phyloP scores from a whole-genome alignment of 2,113 vertebrate species.

The Holacanthus passer region DNA sequence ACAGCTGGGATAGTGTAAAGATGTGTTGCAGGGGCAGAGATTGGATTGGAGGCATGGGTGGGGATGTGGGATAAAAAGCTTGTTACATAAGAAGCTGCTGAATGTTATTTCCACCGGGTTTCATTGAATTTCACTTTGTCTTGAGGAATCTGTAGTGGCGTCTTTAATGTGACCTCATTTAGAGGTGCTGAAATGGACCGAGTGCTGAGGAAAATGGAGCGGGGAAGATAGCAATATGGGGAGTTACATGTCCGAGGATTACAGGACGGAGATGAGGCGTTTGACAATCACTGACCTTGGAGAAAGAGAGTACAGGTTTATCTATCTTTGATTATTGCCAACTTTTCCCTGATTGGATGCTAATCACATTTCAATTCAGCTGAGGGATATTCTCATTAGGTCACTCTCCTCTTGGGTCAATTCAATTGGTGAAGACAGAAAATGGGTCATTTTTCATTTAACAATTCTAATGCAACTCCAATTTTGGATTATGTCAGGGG shows the following conservation, averaged over 20 bases:
- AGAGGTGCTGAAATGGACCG: slow-evolving; percentile 51
- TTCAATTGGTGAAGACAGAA: slow-evolving; percentile 45
- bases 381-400: slow-evolving; percentile 56
- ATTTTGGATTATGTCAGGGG: slow-evolving; percentile 43
- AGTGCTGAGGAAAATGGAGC: slow-evolving; percentile 45
- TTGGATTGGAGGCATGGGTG: slow-evolving; percentile 45
- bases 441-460: slow-evolving; percentile 63
- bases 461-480: slow-evolving; percentile 24
- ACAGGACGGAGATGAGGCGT: slow-evolving; percentile 41
- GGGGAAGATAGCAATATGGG: slow-evolving; percentile 24
- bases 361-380: slow-evolving; percentile 69
- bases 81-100: slow-evolving; percentile 44
- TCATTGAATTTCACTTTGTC: slow-evolving; percentile 77
- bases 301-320: slow-evolving; percentile 56
- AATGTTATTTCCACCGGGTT: slow-evolving; percentile 48
- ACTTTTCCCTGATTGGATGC: slow-evolving; percentile 58
- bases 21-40: slow-evolving; percentile 48
- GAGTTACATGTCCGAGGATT: slow-evolving; percentile 50
- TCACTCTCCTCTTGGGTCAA: slow-evolving; percentile 54
- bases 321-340: slow-evolving; percentile 65
- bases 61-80: slow-evolving; percentile 49
- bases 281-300: slow-evolving; percentile 67
- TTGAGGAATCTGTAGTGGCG: slow-evolving; percentile 51
- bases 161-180: slow-evolving; percentile 75
- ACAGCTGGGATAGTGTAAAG: slow-evolving; percentile 56